Percentiles rank a stretch among this genome's conserved stretches.
phyloP scores from a whole-genome alignment of 2,113 vertebrate genomes.

The Theropithecus gelada region DNA sequence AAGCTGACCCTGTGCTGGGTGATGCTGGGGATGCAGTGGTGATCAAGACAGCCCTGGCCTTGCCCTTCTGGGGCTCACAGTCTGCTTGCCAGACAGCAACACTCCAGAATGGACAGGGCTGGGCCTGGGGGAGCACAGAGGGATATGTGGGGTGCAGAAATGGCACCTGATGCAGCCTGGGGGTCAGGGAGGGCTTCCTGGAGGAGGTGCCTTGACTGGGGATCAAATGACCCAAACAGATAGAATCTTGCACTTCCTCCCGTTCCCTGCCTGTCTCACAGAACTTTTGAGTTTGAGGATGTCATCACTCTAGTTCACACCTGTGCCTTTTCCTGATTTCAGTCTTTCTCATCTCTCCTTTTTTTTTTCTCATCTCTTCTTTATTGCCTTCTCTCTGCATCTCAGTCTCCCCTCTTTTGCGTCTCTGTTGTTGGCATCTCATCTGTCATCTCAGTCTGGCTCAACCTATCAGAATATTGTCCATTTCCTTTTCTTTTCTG shows the following conservation, averaged over 20 bases:
- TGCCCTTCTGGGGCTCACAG: not conserved
- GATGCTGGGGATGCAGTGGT: not conserved
- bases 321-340: not conserved
- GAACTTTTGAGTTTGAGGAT: not conserved
- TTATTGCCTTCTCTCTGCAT: not conserved
- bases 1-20: not conserved
- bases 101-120: not conserved
- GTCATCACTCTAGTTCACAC: not conserved
- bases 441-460: not conserved
- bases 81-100: not conserved
- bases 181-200: not conserved
- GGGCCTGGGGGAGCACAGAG: not conserved
- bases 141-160: not conserved
- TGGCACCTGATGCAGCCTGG: not conserved
- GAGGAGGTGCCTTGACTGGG: not conserved
- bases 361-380: not conserved
- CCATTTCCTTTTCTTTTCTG: not conserved
- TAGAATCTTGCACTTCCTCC: not conserved
- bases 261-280: not conserved
- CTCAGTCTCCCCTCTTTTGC: not conserved
- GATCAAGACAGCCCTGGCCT: not conserved
- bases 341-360: no score
- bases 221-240: not conserved
- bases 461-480: not conserved
- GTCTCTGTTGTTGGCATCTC: not conserved